Percentiles rank a stretch among this genome's conserved stretches.
Conservation (phyloP, 2,113 vertebrate species). For the Mormyrus iriodes region DNA sequence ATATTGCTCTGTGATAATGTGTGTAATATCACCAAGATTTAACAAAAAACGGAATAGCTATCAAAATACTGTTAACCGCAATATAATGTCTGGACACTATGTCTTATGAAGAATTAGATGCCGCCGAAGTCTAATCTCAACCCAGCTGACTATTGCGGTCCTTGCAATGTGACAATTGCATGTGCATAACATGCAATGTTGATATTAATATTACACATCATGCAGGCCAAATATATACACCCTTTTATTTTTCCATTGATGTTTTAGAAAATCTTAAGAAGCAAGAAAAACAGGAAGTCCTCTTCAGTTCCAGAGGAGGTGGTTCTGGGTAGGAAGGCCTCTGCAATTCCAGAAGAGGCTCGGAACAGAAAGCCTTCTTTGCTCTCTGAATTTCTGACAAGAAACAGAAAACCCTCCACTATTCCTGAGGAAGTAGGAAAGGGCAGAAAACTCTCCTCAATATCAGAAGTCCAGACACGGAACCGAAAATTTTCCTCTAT, state of each 20-base stretch:
- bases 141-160: no score
- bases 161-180: no score
- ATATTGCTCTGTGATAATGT: no score
- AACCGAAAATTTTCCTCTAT: slow-evolving; percentile 48
- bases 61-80: no score
- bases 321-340: slow-evolving; percentile 34
- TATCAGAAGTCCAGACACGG: slow-evolving; percentile 49
- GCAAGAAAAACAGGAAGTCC: slow-evolving; percentile 39
- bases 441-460: slow-evolving; percentile 47
- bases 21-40: no score
- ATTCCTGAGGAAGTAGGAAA: slow-evolving; percentile 13
- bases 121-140: no score
- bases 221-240: neutral
- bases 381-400: slow-evolving; percentile 50
- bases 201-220: neutral
- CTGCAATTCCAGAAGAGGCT: slow-evolving; percentile 40
- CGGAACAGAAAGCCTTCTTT: slow-evolving; percentile 49
- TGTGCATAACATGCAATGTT: neutral
- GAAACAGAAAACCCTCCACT: slow-evolving; percentile 25
- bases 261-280: slow-evolving; percentile 26
- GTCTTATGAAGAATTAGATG: no score
- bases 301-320: slow-evolving; percentile 40
- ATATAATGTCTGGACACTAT: no score
- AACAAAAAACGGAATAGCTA: no score
- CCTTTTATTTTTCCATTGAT: neutral